Evolutionary conservation across 2,888 invertebrate genomes (phyloP).

Genomic region (Apotomis capreana): DNA sequence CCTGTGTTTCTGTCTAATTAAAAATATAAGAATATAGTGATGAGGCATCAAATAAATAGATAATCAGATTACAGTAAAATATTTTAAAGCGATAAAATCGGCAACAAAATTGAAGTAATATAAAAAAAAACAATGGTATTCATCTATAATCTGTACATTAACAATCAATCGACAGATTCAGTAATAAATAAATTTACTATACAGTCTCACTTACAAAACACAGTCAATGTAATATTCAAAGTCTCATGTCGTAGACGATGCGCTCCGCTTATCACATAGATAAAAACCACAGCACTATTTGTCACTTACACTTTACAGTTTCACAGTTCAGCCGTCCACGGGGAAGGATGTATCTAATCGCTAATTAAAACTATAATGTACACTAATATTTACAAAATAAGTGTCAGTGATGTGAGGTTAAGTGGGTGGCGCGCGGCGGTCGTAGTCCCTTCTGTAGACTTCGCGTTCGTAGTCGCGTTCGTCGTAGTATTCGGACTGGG

Average conservation of each 20-base stretch:
- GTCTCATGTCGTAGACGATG: slow-evolving; percentile 66
- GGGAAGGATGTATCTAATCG: slow-evolving; percentile 62
- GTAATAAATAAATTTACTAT: slow-evolving; percentile 81
- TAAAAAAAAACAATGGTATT: slow-evolving; percentile 71
- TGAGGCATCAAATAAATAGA: slow-evolving; percentile 71
- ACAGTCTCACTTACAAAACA: slow-evolving; percentile 78
- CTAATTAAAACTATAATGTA: slow-evolving; percentile 72
- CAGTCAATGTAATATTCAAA: slow-evolving; percentile 62
- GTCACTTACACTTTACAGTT: slow-evolving; percentile 78
- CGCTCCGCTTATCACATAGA: slow-evolving; percentile 80
- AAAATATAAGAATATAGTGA: slow-evolving; percentile 60
- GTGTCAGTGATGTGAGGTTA: slow-evolving; percentile 51
- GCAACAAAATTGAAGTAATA: slow-evolving; percentile 74
- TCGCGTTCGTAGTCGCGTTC: slow-evolving; percentile 83
- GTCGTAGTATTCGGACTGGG: slow-evolving; percentile 79
- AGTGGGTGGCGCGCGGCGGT: slow-evolving; percentile 85
- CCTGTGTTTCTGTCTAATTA: slow-evolving; percentile 69
- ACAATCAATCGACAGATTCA: slow-evolving; percentile 72
- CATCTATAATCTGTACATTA: slow-evolving; percentile 74
- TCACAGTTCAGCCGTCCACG: slow-evolving; percentile 66
- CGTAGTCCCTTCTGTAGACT: slow-evolving; percentile 85
- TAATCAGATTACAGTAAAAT: slow-evolving; percentile 64
- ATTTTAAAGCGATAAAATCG: slow-evolving; percentile 63
- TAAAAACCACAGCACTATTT: slow-evolving; percentile 81
- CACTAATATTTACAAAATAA: slow-evolving; percentile 67